Evolutionary conservation across 2,797 vertebrate species (phyloP), one percentile per base, ranked within the genome.

Genomic region (Chiroxiphia lanceolata): DNA sequence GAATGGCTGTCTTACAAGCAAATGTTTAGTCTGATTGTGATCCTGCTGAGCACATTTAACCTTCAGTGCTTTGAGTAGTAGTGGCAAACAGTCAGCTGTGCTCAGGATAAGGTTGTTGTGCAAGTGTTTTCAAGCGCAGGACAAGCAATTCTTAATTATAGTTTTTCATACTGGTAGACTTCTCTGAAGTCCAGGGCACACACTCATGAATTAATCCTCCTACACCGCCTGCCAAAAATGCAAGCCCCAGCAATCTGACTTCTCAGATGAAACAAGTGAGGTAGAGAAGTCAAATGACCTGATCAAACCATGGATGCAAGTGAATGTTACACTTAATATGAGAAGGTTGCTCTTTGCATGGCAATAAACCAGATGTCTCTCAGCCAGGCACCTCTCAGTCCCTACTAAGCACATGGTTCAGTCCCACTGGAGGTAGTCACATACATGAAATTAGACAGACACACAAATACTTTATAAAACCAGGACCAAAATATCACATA

Each of bases 101-200:
- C 76, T 74, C 29, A 84, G 44, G 34, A 76, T 69, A 53, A 84
- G 54, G 71, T 56, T 84, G n/a, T 48, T 79, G 34, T 82, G 44
- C 40, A 79, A 74, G 29, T 83, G 11, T 54, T 88, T 83, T 64
- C 76, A 75, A 79, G 74, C 45, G 9, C 26, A 82, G 77, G 72
- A 72, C 31, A 82, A 90, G 82, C n/a, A 90, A 84, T 87, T 81
- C 47, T 79, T 93, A 90, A 90, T 92, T 84, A 79, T 1, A 87
- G 51, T 45, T 95, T 84, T 94, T 57, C 67, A 56, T 76, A 83
- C 59, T 65, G 23, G 34, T 63, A 83, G 40, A 78, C 71, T 86
- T 82, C 70, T 93, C 74, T 90, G 75, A 94, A 84, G 60, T 56
- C 60, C 77, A 89, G 12, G 40, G 34, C 4, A 1, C 59, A 67